Evolutionary conservation across 1,140 invertebrate species (phyloP).

Genomic region (Sitophilus oryzae): DNA sequence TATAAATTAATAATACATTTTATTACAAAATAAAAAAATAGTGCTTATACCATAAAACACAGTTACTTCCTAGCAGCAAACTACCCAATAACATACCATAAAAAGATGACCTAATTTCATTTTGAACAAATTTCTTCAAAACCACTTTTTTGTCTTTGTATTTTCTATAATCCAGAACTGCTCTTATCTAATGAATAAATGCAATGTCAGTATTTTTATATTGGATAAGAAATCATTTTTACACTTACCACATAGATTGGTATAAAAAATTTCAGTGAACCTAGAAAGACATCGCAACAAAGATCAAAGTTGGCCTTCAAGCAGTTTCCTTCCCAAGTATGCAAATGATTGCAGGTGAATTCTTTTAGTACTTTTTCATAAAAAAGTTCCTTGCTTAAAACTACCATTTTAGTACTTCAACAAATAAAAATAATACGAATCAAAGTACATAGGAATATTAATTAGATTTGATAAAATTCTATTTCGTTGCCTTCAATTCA

Average conservation of each 20-base stretch:
- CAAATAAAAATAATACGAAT: too few relatives aligned
- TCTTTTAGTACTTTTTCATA: neutral
- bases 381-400: neutral
- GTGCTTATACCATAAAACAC: conserved; percentile 20
- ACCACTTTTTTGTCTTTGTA: conserved; percentile 18
- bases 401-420: too few relatives aligned
- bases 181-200: conserved; percentile 23
- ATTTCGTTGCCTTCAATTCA: too few relatives aligned
- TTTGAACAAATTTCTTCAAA: conserved; percentile 6
- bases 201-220: neutral
- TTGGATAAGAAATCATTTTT: neutral
- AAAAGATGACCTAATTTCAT: conserved; percentile 14
- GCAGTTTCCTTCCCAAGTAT: neutral
- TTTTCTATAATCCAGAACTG: conserved; percentile 25
- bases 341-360: neutral
- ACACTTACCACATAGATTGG: conserved; percentile 31
- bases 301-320: neutral
- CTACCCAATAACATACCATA: conserved; percentile 18
- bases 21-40: conserved; percentile 8
- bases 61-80: conserved; percentile 14
- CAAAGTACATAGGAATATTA: too few relatives aligned
- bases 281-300: neutral
- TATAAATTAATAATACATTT: conserved; percentile 1
- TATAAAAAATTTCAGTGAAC: neutral
- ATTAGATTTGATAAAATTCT: too few relatives aligned